These are phyloP conservation scores for Argopecten irradians DNA, from an alignment of 1,140 invertebrate species.

Conservation along the genomic window DNA sequence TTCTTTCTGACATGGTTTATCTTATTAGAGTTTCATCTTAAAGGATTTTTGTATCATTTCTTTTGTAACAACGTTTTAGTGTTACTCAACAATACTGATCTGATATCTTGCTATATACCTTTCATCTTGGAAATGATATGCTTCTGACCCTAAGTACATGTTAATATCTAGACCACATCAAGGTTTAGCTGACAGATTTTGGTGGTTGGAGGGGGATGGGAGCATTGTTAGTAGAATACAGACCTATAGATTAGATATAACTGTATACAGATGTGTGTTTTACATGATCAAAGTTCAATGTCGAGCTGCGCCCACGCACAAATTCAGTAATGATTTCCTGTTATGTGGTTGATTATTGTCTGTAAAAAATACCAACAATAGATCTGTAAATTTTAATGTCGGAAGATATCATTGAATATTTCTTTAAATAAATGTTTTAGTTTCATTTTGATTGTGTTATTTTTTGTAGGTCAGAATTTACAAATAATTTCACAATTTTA, in stretches of 20 bases:
- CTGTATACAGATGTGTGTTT: background rate
- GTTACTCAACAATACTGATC: background rate
- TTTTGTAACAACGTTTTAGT: background rate
- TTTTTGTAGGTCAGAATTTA: no score
- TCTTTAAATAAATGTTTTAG: no score
- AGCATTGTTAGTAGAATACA: background rate
- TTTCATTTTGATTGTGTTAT: no score
- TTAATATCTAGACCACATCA: background rate
- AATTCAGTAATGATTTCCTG: slow-evolving; percentile 13
- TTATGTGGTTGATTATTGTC: background rate
- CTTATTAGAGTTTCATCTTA: background rate
- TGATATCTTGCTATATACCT: background rate
- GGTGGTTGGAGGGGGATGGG: background rate
- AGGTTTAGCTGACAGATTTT: background rate
- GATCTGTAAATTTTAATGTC: no score
- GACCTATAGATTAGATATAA: background rate
- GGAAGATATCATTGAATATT: no score
- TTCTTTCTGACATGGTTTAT: no score
- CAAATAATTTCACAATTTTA: no score
- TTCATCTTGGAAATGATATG: background rate
- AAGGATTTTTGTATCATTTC: background rate
- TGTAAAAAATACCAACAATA: no score
- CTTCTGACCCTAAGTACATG: background rate
- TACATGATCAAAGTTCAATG: background rate
- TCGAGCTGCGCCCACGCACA: background rate